phyloP scores from a whole-genome alignment of 2,113 vertebrate species.

The Speoplatyrhinus poulsoni region DNA sequence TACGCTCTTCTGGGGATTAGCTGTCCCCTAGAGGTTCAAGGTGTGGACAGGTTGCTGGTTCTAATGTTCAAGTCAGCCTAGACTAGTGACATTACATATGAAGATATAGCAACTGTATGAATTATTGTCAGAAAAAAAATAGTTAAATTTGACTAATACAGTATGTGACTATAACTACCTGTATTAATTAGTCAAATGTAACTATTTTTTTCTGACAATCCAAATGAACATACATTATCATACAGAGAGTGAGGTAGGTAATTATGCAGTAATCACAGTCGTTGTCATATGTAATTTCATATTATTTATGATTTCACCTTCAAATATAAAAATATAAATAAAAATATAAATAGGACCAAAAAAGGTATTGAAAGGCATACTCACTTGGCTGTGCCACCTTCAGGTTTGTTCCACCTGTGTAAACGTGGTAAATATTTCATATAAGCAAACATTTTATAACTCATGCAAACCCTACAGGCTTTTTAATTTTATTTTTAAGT shows the following conservation, averaged over 20 bases:
- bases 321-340: not conserved
- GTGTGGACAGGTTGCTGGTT: not conserved
- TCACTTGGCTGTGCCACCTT: conserved; percentile 85
- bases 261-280: no score
- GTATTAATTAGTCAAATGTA: no score
- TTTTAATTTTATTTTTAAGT: not conserved
- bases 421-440: not conserved
- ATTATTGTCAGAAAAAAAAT: no score
- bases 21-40: not conserved
- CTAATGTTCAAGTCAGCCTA: not conserved
- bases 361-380: conserved; percentile 30
- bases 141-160: no score
- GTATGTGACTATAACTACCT: no score
- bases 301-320: not conserved
- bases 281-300: no score
- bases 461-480: not conserved
- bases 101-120: no score
- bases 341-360: not conserved
- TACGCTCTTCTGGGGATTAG: not conserved
- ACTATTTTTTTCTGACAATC: no score
- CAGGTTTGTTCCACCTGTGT: conserved; percentile 84
- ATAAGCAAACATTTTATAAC: conserved; percentile 1
- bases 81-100: not conserved
- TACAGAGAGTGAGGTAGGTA: no score
- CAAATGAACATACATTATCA: no score